Evolutionary conservation across 2,113 vertebrate genomes (phyloP), one percentile per base, ranked within the genome.

Genomic region (Notothenia coriiceps): DNA sequence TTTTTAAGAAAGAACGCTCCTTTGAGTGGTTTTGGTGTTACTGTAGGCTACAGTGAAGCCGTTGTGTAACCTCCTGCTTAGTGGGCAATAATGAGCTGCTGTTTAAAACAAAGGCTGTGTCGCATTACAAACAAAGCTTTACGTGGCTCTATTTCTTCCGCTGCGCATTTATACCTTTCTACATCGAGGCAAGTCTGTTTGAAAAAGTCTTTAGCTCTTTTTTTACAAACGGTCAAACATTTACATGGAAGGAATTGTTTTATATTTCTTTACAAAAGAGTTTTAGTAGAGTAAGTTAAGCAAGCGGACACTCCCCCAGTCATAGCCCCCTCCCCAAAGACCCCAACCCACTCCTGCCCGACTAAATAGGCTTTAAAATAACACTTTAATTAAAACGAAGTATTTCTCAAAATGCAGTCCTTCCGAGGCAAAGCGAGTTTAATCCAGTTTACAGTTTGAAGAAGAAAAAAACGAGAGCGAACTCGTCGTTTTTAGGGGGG

Each of bases 231-330:
- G 22, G 10, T 44, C 63, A 20, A 29, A 44, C 3, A 44, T 69
- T 72, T 14, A 74, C 60, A 35, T 50, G 35, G 18, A 1, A 49
- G 4, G 11, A 64, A 68, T 79, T 63, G 59, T 84, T 85, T 65
- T 79, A 66, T 80, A 54, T 77, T 80, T 90, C 68, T 67, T 22
- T 55, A 79, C 75, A 51, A 82, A 82, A 71, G 54, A 79, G n/a
- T 77, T 73, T 73, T 79, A 43, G 54, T 61, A 11, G 83, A 69
- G 50, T 55, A 57, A 64, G 69, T 13, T 7, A 52, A 76, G 83
- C 77, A 73, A 74, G 78, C 73, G 81, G 89, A 88, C 91, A 85
- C 88, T 90, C 88, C 88, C 90, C 63, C 80, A 74, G 73, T 52
- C 78, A 68, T 74, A 77, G 79, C 86, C 88, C 84, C 88, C 87